Conservation (phyloP, 2,888 invertebrate species). For the Hirtodrosophila alboralis region DNA sequence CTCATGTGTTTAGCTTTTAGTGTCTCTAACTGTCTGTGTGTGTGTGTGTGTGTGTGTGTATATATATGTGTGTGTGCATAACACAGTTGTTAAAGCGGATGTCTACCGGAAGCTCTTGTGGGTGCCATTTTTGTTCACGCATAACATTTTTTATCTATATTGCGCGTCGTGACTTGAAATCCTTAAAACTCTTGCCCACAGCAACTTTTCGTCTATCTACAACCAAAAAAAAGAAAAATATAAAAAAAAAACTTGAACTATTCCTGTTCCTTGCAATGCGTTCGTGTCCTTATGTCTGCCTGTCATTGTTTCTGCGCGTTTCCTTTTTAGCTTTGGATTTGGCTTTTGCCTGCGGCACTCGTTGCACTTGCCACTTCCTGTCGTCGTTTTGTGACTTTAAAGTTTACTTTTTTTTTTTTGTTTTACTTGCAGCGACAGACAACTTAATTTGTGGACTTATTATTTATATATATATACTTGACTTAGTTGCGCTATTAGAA, state of each 20-base stretch:
- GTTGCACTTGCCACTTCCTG: conserved; percentile 44
- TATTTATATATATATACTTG: conserved; percentile 60
- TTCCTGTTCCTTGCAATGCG: conserved; percentile 20
- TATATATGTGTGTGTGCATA: conserved; percentile 41
- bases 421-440: conserved; percentile 38
- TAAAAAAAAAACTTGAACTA: conserved; percentile 45
- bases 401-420: conserved; percentile 15
- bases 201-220: conserved; percentile 39
- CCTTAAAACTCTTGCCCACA: conserved; percentile 37
- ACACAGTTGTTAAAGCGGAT: conserved; percentile 74
- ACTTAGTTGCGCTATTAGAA: conserved; percentile 10
- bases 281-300: too few species aligned
- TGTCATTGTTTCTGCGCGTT: conserved; percentile 50
- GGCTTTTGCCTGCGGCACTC: conserved; percentile 15
- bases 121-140: conserved; percentile 75
- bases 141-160: conserved; percentile 59
- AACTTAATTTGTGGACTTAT: conserved; percentile 71
- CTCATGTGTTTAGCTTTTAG: conserved; percentile 9
- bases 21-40: neutral
- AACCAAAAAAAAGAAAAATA: too few species aligned
- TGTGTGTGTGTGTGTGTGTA: conserved; percentile 12
- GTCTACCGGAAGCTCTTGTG: conserved; percentile 76
- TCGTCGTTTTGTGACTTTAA: conserved; percentile 11
- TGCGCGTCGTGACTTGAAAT: conserved; percentile 30
- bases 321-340: conserved; percentile 11